phyloP scores from a whole-genome alignment of 1,140 invertebrate genomes.

The Drosophila bocki region DNA sequence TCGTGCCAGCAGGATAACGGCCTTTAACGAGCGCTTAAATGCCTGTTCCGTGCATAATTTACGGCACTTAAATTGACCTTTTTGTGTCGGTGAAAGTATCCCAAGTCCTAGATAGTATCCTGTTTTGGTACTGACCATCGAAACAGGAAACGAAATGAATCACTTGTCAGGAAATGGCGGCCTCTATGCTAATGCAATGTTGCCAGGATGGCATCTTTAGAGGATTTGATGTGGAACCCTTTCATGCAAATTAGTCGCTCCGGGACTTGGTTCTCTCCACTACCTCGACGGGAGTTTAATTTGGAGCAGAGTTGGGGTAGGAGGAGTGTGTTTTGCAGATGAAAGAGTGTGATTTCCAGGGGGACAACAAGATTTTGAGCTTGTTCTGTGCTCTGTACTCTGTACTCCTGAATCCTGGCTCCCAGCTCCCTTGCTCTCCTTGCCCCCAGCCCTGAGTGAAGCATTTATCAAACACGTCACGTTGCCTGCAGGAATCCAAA shows the following conservation, averaged over 20 bases:
- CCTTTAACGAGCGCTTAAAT: slow-evolving; percentile 72
- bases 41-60: slow-evolving; percentile 67
- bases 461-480: slow-evolving; percentile 24
- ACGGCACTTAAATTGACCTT: slow-evolving; percentile 68
- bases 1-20: slow-evolving; percentile 31
- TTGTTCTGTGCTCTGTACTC: not conserved
- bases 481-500: slow-evolving; percentile 2
- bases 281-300: slow-evolving; percentile 5
- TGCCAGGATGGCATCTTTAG: not conserved
- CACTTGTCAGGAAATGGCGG: slow-evolving; percentile 2
- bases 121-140: not conserved
- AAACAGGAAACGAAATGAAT: slow-evolving; percentile 16
- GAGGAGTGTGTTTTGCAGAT: slow-evolving; percentile 3
- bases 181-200: slow-evolving; percentile 28
- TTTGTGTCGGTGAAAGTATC: slow-evolving; percentile 14
- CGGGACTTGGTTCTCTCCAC: not conserved
- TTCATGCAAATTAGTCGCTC: slow-evolving; percentile 53
- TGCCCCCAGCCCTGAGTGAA: not conserved
- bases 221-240: slow-evolving; percentile 28
- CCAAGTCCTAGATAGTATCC: not conserved
- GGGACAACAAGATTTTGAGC: slow-evolving; percentile 8
- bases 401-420: not conserved
- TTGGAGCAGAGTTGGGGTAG: not conserved
- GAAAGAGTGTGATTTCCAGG: slow-evolving; percentile 38
- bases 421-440: not conserved